Evolutionary conservation across 2,797 vertebrate species (phyloP).

Genomic region (Leptatherina wallacei): DNA sequence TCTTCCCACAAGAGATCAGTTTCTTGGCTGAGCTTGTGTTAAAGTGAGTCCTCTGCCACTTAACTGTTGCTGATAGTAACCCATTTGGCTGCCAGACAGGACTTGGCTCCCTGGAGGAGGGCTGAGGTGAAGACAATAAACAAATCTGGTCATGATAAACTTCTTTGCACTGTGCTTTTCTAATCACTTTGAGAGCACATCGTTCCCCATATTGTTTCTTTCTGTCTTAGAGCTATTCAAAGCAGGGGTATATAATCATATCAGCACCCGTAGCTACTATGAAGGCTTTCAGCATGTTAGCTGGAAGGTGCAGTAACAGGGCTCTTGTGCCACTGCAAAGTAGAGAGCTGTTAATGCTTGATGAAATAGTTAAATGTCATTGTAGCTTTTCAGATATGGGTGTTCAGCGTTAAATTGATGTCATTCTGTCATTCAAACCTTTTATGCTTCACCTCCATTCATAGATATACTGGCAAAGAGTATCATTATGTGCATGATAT

Average conservation of each 20-base stretch:
- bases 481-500: neutral
- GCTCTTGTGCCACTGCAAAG: neutral
- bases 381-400: neutral
- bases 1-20: slow-evolving; percentile 68
- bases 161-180: slow-evolving; percentile 36
- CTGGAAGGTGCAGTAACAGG: slow-evolving; percentile 16
- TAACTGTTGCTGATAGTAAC: slow-evolving; percentile 68
- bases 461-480: neutral
- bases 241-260: slow-evolving; percentile 22
- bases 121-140: slow-evolving; percentile 46
- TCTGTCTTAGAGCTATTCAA: slow-evolving; percentile 22
- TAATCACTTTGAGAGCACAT: slow-evolving; percentile 41
- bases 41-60: slow-evolving; percentile 75
- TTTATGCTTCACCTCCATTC: neutral
- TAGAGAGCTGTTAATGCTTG: neutral
- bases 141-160: slow-evolving; percentile 55
- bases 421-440: neutral
- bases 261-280: slow-evolving; percentile 3
- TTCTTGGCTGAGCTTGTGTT: slow-evolving; percentile 68
- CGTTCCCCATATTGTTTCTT: slow-evolving; percentile 23
- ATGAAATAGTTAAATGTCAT: neutral
- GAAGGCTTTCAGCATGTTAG: slow-evolving; percentile 9
- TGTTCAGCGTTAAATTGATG: neutral
- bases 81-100: slow-evolving; percentile 73
- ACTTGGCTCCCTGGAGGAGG: slow-evolving; percentile 51